These are phyloP conservation scores for Drosophila pegasa DNA, from an alignment of 2,888 invertebrate genomes.

Conservation along the genomic window DNA sequence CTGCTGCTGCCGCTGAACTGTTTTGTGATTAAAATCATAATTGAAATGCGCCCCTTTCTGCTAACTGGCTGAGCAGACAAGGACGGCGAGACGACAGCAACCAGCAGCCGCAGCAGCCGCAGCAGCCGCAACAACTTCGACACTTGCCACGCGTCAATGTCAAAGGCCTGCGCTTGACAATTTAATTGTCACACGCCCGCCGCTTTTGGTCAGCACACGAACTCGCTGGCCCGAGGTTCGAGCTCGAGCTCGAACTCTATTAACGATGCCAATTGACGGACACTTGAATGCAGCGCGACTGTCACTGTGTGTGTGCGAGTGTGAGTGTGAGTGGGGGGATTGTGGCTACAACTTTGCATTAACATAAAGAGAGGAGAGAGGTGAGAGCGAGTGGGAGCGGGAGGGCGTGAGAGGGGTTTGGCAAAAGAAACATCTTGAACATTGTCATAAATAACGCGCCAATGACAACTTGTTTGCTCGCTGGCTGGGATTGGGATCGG, in stretches of 20 bases:
- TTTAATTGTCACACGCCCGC: slow-evolving; percentile 83
- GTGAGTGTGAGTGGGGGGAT: slow-evolving; percentile 20
- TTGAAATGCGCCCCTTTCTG: slow-evolving; percentile 61
- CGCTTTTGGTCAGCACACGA: slow-evolving; percentile 73
- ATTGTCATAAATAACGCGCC: slow-evolving; percentile 81
- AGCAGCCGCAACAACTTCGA: slow-evolving; percentile 44
- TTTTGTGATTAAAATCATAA: slow-evolving; percentile 70
- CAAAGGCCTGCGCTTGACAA: slow-evolving; percentile 74
- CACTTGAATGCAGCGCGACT: slow-evolving; percentile 75
- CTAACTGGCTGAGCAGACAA: slow-evolving; percentile 12
- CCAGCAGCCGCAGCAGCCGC: slow-evolving; percentile 31
- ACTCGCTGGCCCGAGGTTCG: slow-evolving; percentile 54
- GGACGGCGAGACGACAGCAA: slow-evolving; percentile 21
- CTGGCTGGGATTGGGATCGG: slow-evolving; percentile 47
- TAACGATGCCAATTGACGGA: slow-evolving; percentile 79
- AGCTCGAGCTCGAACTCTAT: slow-evolving; percentile 65
- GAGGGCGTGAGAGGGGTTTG: slow-evolving; percentile 1
- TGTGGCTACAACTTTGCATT: slow-evolving; percentile 53
- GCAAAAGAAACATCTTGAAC: slow-evolving; percentile 74
- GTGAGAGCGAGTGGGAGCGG: slow-evolving; percentile 16
- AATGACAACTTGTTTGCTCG: slow-evolving; percentile 74
- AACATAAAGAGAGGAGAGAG: slow-evolving; percentile 71
- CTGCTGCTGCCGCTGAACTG: slow-evolving; percentile 29
- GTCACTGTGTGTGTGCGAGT: slow-evolving; percentile 52
- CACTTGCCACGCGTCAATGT: slow-evolving; percentile 76